Evolutionary conservation across 2,888 invertebrate species (phyloP).

Genomic region (Panopea generosa): DNA sequence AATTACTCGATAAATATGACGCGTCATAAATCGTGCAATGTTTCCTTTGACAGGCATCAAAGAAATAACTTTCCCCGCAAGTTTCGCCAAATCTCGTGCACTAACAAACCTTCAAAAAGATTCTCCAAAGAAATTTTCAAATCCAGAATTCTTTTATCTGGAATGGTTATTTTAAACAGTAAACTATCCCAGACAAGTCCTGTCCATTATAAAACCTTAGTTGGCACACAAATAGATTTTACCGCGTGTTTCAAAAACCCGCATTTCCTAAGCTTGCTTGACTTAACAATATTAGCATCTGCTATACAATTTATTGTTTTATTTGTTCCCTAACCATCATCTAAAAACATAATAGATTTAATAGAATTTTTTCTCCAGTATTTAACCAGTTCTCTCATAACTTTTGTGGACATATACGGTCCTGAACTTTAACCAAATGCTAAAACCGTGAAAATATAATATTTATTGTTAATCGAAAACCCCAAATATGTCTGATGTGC

Average conservation of each 20-base stretch:
- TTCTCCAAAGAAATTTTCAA: background rate
- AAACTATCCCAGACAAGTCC: slow-evolving; percentile 11
- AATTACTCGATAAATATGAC: background rate
- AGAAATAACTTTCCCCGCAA: background rate
- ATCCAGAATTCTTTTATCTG: slow-evolving; percentile 17
- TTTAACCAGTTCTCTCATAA: slow-evolving; percentile 42
- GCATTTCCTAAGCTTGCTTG: slow-evolving; percentile 5
- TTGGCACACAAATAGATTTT: background rate
- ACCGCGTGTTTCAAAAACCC: background rate
- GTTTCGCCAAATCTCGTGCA: background rate
- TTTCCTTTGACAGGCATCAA: background rate
- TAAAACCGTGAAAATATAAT: slow-evolving; percentile 30
- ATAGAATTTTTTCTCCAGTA: slow-evolving; percentile 35
- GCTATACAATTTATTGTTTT: background rate
- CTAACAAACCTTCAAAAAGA: too few relatives aligned
- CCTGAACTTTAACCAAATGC: slow-evolving; percentile 35
- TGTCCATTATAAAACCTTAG: slow-evolving; percentile 5
- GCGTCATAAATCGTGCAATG: background rate
- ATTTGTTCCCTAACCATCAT: slow-evolving; percentile 32
- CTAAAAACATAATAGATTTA: slow-evolving; percentile 40
- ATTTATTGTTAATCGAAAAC: slow-evolving; percentile 38
- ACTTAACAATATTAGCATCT: slow-evolving; percentile 14
- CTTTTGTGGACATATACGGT: slow-evolving; percentile 34
- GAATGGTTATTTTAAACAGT: slow-evolving; percentile 12
- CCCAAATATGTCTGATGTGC: slow-evolving; percentile 23